phyloP scores from a whole-genome alignment of 2,113 vertebrate genomes.

The Misgurnus mizolepis region DNA sequence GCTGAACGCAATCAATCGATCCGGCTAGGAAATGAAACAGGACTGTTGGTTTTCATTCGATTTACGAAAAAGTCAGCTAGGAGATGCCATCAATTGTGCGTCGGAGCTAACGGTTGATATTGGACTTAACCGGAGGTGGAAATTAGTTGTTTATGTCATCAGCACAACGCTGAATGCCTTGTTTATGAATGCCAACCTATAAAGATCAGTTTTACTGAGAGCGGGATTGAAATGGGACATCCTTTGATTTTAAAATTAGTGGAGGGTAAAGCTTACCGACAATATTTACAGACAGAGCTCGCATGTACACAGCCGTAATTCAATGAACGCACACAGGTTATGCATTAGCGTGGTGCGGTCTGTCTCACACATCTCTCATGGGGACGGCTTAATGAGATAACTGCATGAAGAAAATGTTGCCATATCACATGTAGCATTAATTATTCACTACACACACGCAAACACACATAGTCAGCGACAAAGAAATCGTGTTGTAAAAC shows the following conservation, averaged over 20 bases:
- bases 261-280: background rate
- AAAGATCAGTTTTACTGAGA: background rate
- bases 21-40: slow-evolving; percentile 51
- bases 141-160: background rate
- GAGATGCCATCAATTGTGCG: slow-evolving; percentile 1
- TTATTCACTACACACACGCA: slow-evolving; percentile 49
- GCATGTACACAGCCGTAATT: slow-evolving; percentile 39
- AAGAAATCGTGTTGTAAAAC: background rate
- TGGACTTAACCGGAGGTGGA: slow-evolving; percentile 1
- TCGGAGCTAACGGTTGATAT: slow-evolving; percentile 2
- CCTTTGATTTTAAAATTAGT: background rate
- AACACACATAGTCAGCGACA: slow-evolving; percentile 21
- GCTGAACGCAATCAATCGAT: slow-evolving; percentile 57
- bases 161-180: background rate
- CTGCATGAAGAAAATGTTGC: slow-evolving; percentile 45
- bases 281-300: slow-evolving; percentile 23
- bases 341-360: slow-evolving; percentile 44
- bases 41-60: slow-evolving; percentile 51
- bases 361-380: slow-evolving; percentile 39
- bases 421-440: slow-evolving; percentile 52
- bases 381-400: slow-evolving; percentile 51
- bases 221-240: background rate
- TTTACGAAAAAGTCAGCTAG: slow-evolving; percentile 28
- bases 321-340: slow-evolving; percentile 38
- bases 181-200: background rate